Conservation (phyloP, 1,140 invertebrate species). For the Calosoma granatense region DNA sequence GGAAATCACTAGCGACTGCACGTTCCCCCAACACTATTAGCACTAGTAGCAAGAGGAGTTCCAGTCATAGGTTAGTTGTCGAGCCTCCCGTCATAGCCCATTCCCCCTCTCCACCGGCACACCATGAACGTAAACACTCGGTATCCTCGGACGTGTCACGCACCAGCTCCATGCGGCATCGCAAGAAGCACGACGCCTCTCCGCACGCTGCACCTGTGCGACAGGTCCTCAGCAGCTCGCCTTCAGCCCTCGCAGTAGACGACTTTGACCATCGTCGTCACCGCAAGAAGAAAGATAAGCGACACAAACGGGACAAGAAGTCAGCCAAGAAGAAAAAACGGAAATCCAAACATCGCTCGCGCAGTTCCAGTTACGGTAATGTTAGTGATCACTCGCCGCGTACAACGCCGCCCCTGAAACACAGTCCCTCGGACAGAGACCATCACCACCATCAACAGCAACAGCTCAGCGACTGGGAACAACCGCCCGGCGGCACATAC, state of each 20-base stretch:
- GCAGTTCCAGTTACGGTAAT: constrained; percentile 47
- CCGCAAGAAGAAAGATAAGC: constrained; percentile 47
- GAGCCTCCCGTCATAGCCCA: constrained; percentile 37
- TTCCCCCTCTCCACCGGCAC: constrained; percentile 40
- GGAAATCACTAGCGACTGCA: constrained; percentile 19
- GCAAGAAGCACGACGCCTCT: constrained; percentile 25
- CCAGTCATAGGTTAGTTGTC: constrained; percentile 37
- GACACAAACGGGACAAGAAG: constrained; percentile 57
- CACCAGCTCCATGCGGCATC: constrained; percentile 29
- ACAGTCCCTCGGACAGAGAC: constrained; percentile 20
- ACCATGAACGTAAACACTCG: constrained; percentile 29
- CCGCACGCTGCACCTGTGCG: constrained; percentile 18
- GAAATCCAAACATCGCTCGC: constrained; percentile 50
- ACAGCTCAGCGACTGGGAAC: constrained; percentile 24
- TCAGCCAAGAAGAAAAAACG: constrained; percentile 56
- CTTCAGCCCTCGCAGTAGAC: constrained; percentile 26
- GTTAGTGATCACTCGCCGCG: constrained; percentile 19
- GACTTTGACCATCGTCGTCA: constrained; percentile 37
- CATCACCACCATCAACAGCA: no score
- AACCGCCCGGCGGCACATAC: constrained; percentile 26
- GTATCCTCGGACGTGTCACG: constrained; percentile 29
- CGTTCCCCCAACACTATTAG: constrained; percentile 14
- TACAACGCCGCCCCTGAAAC: constrained; percentile 12
- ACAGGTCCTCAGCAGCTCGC: constrained; percentile 25
- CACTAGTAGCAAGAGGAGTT: constrained; percentile 19